Evolutionary conservation across 2,888 invertebrate species (phyloP).

Genomic region (Perdita meconis): DNA sequence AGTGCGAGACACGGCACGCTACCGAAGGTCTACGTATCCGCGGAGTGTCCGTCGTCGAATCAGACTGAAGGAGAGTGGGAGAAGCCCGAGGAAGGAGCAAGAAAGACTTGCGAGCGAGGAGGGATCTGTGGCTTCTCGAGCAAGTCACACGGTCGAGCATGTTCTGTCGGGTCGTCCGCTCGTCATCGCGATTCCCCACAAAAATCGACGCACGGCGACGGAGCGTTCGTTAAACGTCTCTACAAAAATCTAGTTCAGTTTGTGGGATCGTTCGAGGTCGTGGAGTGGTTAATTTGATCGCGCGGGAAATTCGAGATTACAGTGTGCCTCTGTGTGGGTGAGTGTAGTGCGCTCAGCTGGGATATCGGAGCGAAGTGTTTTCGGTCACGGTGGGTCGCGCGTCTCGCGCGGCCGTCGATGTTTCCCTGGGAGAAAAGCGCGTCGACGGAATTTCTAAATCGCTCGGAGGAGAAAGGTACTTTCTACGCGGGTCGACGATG

Average conservation of each 20-base stretch:
- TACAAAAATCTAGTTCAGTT: too few relatives aligned
- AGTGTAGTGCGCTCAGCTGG: neutral
- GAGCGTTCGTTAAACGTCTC: too few relatives aligned
- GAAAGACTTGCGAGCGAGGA: conserved; percentile 61
- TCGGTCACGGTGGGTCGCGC: conserved; percentile 48
- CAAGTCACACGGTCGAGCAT: conserved; percentile 71
- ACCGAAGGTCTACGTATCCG: conserved; percentile 75
- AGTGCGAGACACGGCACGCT: conserved; percentile 73
- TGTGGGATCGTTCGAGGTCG: too few relatives aligned
- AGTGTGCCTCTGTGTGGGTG: neutral
- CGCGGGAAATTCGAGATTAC: conserved; percentile 8
- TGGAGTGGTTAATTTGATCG: neutral
- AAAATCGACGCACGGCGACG: conserved; percentile 18
- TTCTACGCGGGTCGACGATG: conserved; percentile 38
- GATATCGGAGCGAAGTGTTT: conserved; percentile 8
- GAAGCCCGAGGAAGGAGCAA: conserved; percentile 52
- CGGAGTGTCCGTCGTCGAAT: conserved; percentile 50
- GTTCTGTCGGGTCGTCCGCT: conserved; percentile 56
- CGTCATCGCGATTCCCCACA: conserved; percentile 42
- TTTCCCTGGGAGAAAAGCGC: conserved; percentile 42
- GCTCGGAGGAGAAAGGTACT: conserved; percentile 55
- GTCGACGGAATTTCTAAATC: conserved; percentile 55
- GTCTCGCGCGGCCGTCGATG: conserved; percentile 35
- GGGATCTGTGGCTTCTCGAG: conserved; percentile 73
- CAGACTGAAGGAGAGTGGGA: conserved; percentile 53